Conservation (phyloP, 1,140 invertebrate species). For the Calycopis cecrops region DNA sequence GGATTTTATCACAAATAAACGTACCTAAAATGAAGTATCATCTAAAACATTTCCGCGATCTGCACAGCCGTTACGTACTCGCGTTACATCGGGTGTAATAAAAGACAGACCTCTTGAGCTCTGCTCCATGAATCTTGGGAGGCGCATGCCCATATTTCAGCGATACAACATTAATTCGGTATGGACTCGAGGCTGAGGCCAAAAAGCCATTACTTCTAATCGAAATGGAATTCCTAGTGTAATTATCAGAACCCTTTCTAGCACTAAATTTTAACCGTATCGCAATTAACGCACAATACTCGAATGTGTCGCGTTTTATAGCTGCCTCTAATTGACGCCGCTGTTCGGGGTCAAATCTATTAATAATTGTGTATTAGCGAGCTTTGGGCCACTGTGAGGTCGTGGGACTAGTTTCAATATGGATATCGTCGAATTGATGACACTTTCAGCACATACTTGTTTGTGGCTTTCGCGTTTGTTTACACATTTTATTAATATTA, state of each 20-base stretch:
- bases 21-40: too few relatives aligned
- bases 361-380: constrained; percentile 42
- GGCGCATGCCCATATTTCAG: constrained; percentile 27
- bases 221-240: constrained; percentile 52
- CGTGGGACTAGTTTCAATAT: constrained; percentile 24
- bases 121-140: constrained; percentile 12
- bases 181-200: constrained; percentile 29
- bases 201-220: constrained; percentile 51
- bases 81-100: background rate
- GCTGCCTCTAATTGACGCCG: constrained; percentile 49
- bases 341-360: constrained; percentile 47
- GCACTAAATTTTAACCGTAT: constrained; percentile 57
- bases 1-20: too few relatives aligned
- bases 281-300: constrained; percentile 54
- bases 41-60: too few relatives aligned
- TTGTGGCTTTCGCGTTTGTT: too few relatives aligned
- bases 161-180: constrained; percentile 34
- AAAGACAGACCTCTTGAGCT: background rate
- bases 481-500: too few relatives aligned
- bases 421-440: background rate
- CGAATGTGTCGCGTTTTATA: constrained; percentile 49
- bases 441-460: too few relatives aligned
- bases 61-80: too few relatives aligned
- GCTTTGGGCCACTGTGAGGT: constrained; percentile 16
- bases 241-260: constrained; percentile 63